phyloP scores from a whole-genome alignment of 2,113 vertebrate species.

The Pseudopodoces humilis region DNA sequence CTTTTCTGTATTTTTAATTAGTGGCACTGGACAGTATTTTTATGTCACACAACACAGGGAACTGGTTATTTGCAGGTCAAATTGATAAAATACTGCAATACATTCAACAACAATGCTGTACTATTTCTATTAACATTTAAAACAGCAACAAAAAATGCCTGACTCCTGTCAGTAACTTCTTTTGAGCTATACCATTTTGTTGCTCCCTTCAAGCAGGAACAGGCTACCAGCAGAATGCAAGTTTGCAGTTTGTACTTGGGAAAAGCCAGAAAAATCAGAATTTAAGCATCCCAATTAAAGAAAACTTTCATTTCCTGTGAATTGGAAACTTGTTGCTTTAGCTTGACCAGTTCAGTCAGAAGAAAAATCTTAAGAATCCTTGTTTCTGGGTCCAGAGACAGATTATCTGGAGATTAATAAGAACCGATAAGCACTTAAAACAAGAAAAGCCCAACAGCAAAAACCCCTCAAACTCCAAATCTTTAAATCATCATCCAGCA shows the following conservation, averaged over 20 bases:
- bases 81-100: not conserved
- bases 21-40: not conserved
- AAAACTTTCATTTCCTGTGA: not conserved
- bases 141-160: not conserved
- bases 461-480: not conserved
- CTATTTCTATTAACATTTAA: not conserved
- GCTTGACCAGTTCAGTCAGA: not conserved
- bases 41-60: fast-evolving
- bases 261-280: not conserved
- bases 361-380: not conserved
- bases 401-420: not conserved
- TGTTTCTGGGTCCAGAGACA: not conserved
- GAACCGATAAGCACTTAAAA: not conserved
- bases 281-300: not conserved
- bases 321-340: not conserved
- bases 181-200: not conserved
- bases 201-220: not conserved
- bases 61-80: not conserved
- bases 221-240: not conserved
- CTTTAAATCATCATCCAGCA: not conserved
- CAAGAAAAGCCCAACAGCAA: not conserved
- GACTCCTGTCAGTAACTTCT: not conserved
- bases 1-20: not conserved
- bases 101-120: not conserved
- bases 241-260: not conserved